These are phyloP conservation scores for Tetropium fuscum DNA, from an alignment of 2,888 invertebrate species.

Conservation along the genomic window DNA sequence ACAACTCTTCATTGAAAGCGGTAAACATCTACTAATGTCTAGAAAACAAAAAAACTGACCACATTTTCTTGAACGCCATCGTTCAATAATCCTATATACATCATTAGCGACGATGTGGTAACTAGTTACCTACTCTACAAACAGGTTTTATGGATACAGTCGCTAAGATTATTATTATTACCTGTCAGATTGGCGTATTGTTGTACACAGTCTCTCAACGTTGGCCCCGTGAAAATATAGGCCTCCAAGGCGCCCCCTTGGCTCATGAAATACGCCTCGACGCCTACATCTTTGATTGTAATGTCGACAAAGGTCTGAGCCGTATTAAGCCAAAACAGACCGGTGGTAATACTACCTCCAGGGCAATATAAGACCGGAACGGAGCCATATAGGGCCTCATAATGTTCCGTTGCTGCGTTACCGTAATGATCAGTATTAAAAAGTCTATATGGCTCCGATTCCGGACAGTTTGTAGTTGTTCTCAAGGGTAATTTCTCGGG, in stretches of 20 bases:
- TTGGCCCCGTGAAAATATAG: slow-evolving; percentile 89
- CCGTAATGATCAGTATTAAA: slow-evolving; percentile 97
- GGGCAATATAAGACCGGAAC: slow-evolving; percentile 85
- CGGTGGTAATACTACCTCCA: slow-evolving; percentile 76
- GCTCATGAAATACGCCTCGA: slow-evolving; percentile 86
- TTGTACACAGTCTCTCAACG: slow-evolving; percentile 82
- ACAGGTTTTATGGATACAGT: not conserved
- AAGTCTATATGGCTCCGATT: slow-evolving; percentile 87
- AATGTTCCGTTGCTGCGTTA: too few species aligned
- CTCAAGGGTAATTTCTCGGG: slow-evolving; percentile 86
- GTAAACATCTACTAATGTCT: too few species aligned
- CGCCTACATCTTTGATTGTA: slow-evolving; percentile 67
- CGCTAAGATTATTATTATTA: too few species aligned
- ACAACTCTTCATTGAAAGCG: too few species aligned
- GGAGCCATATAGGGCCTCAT: slow-evolving; percentile 71
- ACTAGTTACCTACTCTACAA: not conserved
- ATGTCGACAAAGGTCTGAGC: slow-evolving; percentile 98
- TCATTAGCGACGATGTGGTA: too few species aligned
- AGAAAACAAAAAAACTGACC: too few species aligned
- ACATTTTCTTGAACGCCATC: too few species aligned
- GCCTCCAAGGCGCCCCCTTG: slow-evolving; percentile 93
- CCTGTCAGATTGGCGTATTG: slow-evolving; percentile 91
- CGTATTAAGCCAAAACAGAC: slow-evolving; percentile 94
- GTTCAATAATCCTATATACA: too few species aligned
- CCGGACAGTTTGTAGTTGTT: slow-evolving; percentile 73